Base-by-base conservation (phyloP, 2,888 invertebrate genomes). In the Xestobium rufovillosum region DNA sequence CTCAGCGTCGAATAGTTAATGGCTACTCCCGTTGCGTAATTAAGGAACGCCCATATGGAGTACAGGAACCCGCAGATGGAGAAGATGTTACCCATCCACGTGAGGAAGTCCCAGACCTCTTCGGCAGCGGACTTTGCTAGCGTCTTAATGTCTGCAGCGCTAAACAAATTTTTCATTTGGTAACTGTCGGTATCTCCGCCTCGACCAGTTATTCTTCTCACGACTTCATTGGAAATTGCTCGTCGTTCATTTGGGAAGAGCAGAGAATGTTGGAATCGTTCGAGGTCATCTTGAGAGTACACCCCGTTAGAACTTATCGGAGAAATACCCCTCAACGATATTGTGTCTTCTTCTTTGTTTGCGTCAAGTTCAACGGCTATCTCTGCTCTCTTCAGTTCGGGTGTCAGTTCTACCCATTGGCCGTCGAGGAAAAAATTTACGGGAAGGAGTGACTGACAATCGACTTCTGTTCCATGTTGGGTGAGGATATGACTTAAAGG, bases 171-270 rank as follows among this genome's bases (percentile, higher is more conserved):
- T n/a, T n/a, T n/a, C n/a, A n/a, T n/a, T n/a, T n/a, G n/a, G n/a
- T n/a, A n/a, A n/a, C n/a, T n/a, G 8, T 23, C 8, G 23, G 23
- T n/a, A n/a, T 23, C n/a, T 23, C 23, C 23, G n/a, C 8, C 8
- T 9, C n/a, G 8, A 9, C 23, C 23, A 8, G n/a, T 23, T 9
- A 23, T 23, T 23, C 23, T 23, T 23, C 23, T 8, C 8, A n/a
- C 8, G n/a, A 23, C 23, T n/a, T 9, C 8, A n/a, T 23, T 23
- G 8, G 23, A 9, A 9, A 23, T n/a, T 23, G 32, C 31, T 11
- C n/a, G n/a, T n/a, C n/a, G n/a, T 23, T 38, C 38, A 14, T n/a
- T 34, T 3, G 39, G 39, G 13, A 39, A 39, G 4, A 39, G 10
- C 26, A 39, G 15, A 10, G 39, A 10, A 4, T 17, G 16, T 8